Evolutionary conservation across 2,113 vertebrate genomes (phyloP).

Genomic region (Dasyprocta punctata): DNA sequence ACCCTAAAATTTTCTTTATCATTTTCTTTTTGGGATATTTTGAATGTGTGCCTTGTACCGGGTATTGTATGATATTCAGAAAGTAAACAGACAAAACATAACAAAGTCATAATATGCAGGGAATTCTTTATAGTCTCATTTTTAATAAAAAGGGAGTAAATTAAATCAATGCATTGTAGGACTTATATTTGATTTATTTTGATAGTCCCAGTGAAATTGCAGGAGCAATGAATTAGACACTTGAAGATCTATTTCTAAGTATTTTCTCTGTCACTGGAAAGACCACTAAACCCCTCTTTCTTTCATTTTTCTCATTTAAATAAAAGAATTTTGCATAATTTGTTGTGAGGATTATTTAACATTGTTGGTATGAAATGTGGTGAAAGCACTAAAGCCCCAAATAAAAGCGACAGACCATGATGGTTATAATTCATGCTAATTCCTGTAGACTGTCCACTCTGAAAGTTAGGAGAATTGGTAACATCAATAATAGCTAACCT

Average conservation of each 20-base stretch:
- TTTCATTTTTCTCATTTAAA: conserved; percentile 6
- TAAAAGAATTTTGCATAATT: background rate
- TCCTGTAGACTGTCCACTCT: background rate
- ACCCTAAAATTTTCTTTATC: background rate
- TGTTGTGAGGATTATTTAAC: background rate
- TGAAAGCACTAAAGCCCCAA: background rate
- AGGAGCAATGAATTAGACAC: background rate
- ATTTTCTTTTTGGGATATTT: background rate
- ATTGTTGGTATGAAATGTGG: background rate
- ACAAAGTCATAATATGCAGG: background rate
- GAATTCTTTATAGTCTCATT: background rate
- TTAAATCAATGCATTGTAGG: background rate
- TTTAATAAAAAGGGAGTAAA: background rate
- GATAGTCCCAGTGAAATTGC: background rate
- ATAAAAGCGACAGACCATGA: background rate
- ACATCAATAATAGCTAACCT: background rate
- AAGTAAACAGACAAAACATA: background rate
- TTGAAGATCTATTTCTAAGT: background rate
- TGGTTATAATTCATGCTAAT: background rate
- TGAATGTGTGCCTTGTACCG: background rate
- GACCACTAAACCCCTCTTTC: background rate
- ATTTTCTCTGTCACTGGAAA: background rate
- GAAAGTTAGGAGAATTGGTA: background rate
- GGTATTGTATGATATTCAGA: background rate
- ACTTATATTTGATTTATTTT: background rate